Conservation (phyloP, 1,140 invertebrate genomes). For the Micrasema longulum region DNA sequence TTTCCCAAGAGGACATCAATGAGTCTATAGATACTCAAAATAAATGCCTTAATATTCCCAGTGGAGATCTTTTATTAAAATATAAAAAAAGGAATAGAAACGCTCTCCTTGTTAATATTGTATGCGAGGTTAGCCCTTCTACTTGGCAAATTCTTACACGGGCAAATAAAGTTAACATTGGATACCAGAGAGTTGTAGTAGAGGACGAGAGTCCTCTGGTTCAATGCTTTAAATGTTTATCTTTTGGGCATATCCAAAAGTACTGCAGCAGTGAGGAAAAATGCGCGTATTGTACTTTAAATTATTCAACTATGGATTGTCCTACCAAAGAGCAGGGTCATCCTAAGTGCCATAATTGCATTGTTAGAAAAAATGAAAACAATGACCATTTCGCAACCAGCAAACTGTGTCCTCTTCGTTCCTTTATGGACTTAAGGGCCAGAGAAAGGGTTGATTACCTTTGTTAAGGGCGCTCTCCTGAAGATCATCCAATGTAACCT, state of each 20-base stretch:
- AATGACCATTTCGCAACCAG: neutral
- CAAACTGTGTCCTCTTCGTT: neutral
- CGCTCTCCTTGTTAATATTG: neutral
- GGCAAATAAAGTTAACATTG: neutral
- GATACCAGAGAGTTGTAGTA: neutral
- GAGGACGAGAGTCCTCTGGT: constrained; percentile 2
- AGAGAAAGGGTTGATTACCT: neutral
- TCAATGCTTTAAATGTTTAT: neutral
- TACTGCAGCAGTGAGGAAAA: neutral
- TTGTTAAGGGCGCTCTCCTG: neutral
- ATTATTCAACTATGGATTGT: neutral
- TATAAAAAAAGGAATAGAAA: neutral
- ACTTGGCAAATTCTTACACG: neutral
- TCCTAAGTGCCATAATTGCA: neutral
- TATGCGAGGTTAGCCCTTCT: neutral
- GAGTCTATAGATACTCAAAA: neutral
- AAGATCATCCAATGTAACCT: neutral
- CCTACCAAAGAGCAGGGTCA: neutral
- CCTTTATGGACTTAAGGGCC: neutral
- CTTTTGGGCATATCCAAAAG: neutral
- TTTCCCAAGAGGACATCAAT: neutral
- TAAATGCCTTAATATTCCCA: neutral
- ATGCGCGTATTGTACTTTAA: neutral
- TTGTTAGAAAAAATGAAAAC: neutral
- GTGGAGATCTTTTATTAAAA: neutral